Evolutionary conservation across 2,888 invertebrate species (phyloP).

Genomic region (Hermaeophaga mercurialis): DNA sequence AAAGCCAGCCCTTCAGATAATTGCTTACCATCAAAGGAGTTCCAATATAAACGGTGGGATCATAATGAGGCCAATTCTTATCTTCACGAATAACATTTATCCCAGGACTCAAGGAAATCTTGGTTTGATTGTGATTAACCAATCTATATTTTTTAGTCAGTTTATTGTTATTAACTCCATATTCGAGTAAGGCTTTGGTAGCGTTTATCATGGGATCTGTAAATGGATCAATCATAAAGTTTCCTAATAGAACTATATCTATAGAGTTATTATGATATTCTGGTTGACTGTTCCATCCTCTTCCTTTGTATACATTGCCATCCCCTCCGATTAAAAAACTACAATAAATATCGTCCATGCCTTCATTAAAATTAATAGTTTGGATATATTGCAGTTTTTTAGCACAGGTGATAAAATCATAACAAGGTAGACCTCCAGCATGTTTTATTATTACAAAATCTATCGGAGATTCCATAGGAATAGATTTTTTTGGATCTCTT

Average conservation of each 20-base stretch:
- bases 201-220: constrained; percentile 57
- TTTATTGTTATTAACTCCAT: constrained; percentile 55
- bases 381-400: constrained; percentile 58
- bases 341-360: constrained; percentile 58
- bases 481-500: neutral
- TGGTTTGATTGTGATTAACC: constrained; percentile 62
- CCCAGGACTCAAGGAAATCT: constrained; percentile 60
- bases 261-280: constrained; percentile 28
- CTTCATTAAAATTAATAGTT: constrained; percentile 47
- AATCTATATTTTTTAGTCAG: constrained; percentile 58
- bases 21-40: constrained; percentile 9
- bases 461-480: constrained; percentile 20
- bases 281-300: constrained; percentile 54
- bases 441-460: constrained; percentile 59
- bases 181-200: constrained; percentile 55
- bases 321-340: constrained; percentile 70
- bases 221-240: constrained; percentile 38
- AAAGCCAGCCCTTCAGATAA: neutral
- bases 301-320: constrained; percentile 75
- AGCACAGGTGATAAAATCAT: constrained; percentile 57
- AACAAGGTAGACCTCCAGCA: constrained; percentile 59
- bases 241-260: constrained; percentile 39
- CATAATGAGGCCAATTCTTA: constrained; percentile 59
- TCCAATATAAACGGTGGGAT: constrained; percentile 7
- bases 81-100: constrained; percentile 58